Conservation (phyloP, 2,888 invertebrate species). For the Stegophylla sp. region DNA sequence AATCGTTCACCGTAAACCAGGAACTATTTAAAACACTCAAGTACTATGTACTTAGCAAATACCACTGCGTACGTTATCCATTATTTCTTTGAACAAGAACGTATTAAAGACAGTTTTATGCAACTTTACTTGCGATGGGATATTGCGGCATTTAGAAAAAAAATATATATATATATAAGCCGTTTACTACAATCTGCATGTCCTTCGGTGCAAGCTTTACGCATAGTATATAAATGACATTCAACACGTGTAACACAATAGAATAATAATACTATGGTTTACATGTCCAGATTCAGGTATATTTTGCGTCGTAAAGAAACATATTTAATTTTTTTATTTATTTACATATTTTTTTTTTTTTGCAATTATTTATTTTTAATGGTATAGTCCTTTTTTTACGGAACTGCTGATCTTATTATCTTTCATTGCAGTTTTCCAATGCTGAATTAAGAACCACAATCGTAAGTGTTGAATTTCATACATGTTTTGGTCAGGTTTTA, state of each 20-base stretch:
- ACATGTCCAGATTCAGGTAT: not conserved
- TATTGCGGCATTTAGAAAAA: not conserved
- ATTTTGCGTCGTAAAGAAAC: not conserved
- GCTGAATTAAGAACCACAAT: too few species aligned
- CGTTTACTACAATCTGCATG: not conserved
- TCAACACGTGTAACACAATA: not conserved
- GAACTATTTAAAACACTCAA: not conserved
- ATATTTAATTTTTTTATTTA: not conserved
- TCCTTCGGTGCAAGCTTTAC: not conserved
- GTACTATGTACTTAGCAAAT: not conserved
- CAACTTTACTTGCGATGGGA: not conserved
- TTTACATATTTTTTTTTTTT: not conserved
- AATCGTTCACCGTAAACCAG: not conserved
- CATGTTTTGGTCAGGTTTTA: too few species aligned
- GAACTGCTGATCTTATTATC: too few species aligned
- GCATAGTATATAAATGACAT: not conserved
- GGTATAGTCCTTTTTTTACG: not conserved
- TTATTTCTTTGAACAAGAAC: not conserved
- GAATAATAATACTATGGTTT: not conserved
- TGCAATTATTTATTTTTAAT: not conserved
- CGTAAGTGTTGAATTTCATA: too few species aligned
- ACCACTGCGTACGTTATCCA: not conserved
- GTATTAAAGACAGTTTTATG: not conserved
- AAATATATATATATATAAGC: not conserved
- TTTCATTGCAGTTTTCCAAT: too few species aligned